Base-by-base conservation (phyloP, 2,888 invertebrate species). In the Osedax fenrisi region DNA sequence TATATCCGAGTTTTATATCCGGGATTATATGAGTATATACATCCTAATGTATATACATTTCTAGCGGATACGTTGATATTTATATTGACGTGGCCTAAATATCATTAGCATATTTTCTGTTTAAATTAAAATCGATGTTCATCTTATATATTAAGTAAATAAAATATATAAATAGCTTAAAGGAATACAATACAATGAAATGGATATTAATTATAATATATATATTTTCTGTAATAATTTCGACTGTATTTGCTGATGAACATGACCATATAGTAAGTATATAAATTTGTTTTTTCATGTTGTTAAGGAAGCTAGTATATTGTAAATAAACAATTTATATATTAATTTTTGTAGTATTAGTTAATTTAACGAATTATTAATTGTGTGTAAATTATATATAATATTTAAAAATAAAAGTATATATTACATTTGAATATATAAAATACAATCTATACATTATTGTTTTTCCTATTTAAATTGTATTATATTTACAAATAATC, bases 211-310 rank as follows among this genome's bases (percentile, higher is more conserved):
- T 17, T 69, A 13, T 69, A 13, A 10, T n/a, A 23, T 25, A 13
- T 69, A 10, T 69, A 69, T 25, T 25, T 72, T 27, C 22, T 72
- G 10, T 24, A 62, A 21, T 26, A 23, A 62, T 72, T 21, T 59
- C 13, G 22, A 26, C 23, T 5, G 24, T 69, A n/a, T 26, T 26
- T 72, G 84, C 86, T 71, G 91, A 91, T 84, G 91, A 91, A 86
- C 91, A 91, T 85, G 89, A 88, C 85, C 91, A 91, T 85, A 85
- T 88, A 82, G 90, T 90, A 86, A 89, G 89, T 88, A 77, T 61
- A 62, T 68, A 70, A 61, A 72, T 73, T 26, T 22, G 23, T 23
- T 23, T 3, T 27, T 27, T 71, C 22, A 41, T 41, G 41, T 41
- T 41, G 41, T 10, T 41, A 41, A 41, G 41, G 41, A 41, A 41